These are phyloP conservation scores for Octopus sinensis DNA, from an alignment of 1,140 invertebrate genomes.

Conservation along the genomic window DNA sequence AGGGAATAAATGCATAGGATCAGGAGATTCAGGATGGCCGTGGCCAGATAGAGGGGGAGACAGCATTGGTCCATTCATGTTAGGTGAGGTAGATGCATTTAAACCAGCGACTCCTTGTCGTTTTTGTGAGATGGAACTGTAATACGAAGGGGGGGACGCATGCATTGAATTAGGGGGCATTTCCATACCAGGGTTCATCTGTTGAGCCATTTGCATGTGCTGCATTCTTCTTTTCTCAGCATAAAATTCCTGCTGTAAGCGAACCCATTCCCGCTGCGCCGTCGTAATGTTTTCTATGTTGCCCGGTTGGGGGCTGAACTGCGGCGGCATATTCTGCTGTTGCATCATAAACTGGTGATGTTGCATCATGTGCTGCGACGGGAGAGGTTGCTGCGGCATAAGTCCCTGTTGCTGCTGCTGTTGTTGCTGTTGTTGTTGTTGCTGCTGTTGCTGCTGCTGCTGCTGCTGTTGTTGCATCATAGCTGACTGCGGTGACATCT, in stretches of 20 bases:
- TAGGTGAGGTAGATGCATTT: constrained; percentile 47
- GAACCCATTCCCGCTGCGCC: constrained; percentile 71
- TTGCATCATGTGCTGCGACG: constrained; percentile 45
- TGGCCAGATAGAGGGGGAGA: constrained; percentile 2
- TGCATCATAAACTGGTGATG: constrained; percentile 42
- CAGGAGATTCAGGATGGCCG: constrained; percentile 22
- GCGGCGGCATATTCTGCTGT: constrained; percentile 29
- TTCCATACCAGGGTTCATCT: constrained; percentile 34
- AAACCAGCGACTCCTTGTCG: constrained; percentile 34
- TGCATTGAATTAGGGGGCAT: constrained; percentile 29
- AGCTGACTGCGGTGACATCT: constrained; percentile 4
- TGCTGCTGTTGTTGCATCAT: constrained; percentile 26
- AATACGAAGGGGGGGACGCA: constrained; percentile 49
- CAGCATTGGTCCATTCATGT: constrained; percentile 37
- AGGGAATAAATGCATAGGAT: constrained; percentile 28
- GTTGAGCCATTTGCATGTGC: constrained; percentile 39
- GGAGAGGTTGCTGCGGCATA: constrained; percentile 50
- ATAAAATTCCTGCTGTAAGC: constrained; percentile 67
- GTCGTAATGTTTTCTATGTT: constrained; percentile 48
- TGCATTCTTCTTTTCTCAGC: constrained; percentile 54
- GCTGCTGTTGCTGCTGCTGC: constrained; percentile 26
- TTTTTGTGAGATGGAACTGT: constrained; percentile 49
- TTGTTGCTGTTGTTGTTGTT: constrained; percentile 22
- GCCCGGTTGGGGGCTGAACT: constrained; percentile 29
- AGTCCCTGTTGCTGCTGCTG: constrained; percentile 31